A percentile compares a stretch with the other conserved stretches of the same genome.
phyloP scores from a whole-genome alignment of 2,113 vertebrate species.

The Mobula hypostoma region DNA sequence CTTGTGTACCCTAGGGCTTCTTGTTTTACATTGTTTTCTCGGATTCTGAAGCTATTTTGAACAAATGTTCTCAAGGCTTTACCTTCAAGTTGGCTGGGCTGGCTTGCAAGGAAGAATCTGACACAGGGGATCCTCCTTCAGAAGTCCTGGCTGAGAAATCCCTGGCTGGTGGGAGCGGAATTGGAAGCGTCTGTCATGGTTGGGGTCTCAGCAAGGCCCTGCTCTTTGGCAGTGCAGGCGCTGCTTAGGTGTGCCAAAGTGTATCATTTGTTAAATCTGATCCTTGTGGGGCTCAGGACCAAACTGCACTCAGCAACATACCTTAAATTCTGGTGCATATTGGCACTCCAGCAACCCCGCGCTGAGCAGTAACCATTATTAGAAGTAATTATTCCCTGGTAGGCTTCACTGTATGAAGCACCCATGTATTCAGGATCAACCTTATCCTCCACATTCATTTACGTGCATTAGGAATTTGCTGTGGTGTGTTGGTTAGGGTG shows the following conservation, averaged over 20 bases:
- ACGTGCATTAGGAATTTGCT: too few relatives aligned
- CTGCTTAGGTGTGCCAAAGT: neutral
- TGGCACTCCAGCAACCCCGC: neutral
- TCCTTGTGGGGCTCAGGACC: neutral
- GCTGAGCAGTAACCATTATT: neutral
- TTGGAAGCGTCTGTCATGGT: neutral
- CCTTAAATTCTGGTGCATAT: too few relatives aligned
- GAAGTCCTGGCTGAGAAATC: too few relatives aligned
- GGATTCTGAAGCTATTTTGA: neutral
- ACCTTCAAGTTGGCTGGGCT: neutral
- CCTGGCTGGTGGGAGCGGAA: neutral
- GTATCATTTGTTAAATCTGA: neutral
- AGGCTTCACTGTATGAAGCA: neutral
- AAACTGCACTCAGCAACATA: neutral
- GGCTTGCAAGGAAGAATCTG: neutral
- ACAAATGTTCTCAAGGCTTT: neutral
- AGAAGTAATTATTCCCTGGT: too few relatives aligned
- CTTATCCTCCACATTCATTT: too few relatives aligned
- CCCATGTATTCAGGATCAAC: neutral
- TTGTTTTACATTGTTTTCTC: too few relatives aligned
- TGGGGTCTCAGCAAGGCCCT: neutral
- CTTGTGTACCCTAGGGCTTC: neutral
- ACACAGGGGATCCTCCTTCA: neutral
- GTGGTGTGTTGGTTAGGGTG: too few relatives aligned
- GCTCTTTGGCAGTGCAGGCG: neutral